Conservation (phyloP, 2,888 invertebrate genomes). For the Conistra vaccinii region DNA sequence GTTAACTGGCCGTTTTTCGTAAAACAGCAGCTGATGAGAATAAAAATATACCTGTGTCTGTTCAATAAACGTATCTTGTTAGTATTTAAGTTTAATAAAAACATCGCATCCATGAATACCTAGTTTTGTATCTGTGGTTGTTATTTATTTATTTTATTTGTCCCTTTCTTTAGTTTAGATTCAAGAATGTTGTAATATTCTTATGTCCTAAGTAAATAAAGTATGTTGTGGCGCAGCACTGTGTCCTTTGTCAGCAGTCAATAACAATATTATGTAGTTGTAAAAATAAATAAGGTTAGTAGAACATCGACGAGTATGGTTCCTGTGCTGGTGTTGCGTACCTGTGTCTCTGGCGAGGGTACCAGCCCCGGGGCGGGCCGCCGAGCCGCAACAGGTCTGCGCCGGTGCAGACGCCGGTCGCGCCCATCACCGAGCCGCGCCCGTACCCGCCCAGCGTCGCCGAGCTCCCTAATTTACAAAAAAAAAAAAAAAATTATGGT, state of each 20-base stretch:
- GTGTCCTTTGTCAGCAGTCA: not conserved
- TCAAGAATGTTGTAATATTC: conserved; percentile 1
- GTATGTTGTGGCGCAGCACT: not conserved
- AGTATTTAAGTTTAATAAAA: not conserved
- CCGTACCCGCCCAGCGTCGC: conserved; percentile 89
- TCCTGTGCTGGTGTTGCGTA: not conserved
- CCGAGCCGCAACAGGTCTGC: conserved; percentile 95
- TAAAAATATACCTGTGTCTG: not conserved
- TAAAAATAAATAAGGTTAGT: not conserved
- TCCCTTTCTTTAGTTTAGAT: not conserved
- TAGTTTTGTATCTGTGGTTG: not conserved
- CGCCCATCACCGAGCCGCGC: conserved; percentile 87
- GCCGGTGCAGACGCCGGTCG: conserved; percentile 91
- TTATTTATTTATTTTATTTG: not conserved
- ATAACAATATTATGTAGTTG: not conserved
- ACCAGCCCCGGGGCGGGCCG: conserved; percentile 96
- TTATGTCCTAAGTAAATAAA: not conserved
- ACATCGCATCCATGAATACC: not conserved
- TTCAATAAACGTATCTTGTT: not conserved
- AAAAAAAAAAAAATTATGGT: not conserved
- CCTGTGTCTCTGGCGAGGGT: conserved; percentile 93
- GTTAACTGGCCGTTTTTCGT: not conserved
- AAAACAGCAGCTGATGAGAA: not conserved
- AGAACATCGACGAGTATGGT: not conserved
- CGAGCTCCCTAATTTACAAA: conserved; percentile 82